Evolutionary conservation across 2,888 invertebrate species (phyloP).

Genomic region (Camptogramma bilineatum): DNA sequence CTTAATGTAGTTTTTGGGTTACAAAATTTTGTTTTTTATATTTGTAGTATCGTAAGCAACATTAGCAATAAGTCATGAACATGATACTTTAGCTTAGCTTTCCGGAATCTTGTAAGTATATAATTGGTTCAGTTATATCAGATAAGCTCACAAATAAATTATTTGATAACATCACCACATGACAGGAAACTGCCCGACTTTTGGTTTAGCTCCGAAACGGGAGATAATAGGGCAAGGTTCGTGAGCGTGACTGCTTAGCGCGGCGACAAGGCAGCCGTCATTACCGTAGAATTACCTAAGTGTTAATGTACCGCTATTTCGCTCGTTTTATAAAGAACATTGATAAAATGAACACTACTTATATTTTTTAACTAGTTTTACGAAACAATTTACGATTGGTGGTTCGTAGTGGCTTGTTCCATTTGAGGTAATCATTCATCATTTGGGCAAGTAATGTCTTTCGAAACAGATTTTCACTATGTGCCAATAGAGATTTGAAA

Average conservation of each 20-base stretch:
- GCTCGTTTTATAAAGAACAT: conserved; percentile 34
- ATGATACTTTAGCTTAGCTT: too few relatives aligned
- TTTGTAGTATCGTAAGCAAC: too few relatives aligned
- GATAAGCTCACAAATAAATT: conserved; percentile 13
- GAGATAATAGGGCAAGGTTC: conserved; percentile 66
- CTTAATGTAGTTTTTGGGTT: too few relatives aligned
- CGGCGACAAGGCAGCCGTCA: conserved; percentile 57
- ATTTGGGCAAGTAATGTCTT: not conserved
- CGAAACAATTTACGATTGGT: conserved; percentile 5
- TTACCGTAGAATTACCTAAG: conserved; percentile 52
- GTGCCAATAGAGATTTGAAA: not conserved
- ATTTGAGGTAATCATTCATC: not conserved
- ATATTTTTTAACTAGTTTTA: conserved; percentile 10
- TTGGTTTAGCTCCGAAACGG: conserved; percentile 60
- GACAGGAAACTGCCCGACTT: conserved; percentile 38
- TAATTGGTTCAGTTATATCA: conserved; percentile 1
- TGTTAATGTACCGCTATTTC: conserved; percentile 52
- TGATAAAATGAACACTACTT: conserved; percentile 14
- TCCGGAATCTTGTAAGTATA: not conserved
- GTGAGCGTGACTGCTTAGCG: conserved; percentile 62
- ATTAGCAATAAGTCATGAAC: too few relatives aligned
- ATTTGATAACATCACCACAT: conserved; percentile 34
- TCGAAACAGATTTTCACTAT: not conserved
- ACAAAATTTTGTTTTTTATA: too few relatives aligned
- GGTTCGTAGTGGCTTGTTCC: not conserved